Percentiles rank a stretch among this genome's conserved stretches.
phyloP scores from a whole-genome alignment of 2,797 vertebrate genomes.

The Neomorphus geoffroyi region DNA sequence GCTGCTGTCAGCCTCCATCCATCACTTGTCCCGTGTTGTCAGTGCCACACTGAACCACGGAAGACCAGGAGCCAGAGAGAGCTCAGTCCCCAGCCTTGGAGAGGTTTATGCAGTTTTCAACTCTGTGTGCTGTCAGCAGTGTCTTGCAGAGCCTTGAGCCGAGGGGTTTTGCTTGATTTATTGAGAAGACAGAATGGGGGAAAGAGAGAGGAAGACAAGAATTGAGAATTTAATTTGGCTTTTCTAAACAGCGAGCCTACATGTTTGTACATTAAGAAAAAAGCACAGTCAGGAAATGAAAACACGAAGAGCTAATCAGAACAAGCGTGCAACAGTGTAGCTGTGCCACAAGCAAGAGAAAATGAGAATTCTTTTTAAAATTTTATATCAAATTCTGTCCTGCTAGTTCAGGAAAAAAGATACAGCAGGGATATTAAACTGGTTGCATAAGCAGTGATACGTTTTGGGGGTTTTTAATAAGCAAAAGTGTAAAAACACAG shows the following conservation, averaged over 20 bases:
- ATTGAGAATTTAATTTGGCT: neutral
- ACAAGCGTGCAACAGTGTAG: neutral
- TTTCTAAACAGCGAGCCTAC: neutral
- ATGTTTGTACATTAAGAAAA: neutral
- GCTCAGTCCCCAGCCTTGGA: neutral
- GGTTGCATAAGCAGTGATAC: neutral
- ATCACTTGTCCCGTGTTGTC: rapidly evolving
- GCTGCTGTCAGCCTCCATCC: neutral
- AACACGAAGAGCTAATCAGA: neutral
- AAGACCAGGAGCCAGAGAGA: neutral
- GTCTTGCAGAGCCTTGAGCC: neutral
- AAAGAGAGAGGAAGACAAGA: neutral
- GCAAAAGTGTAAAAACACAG: neutral
- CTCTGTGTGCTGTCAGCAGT: neutral
- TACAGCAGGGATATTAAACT: neutral
- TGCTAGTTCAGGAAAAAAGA: neutral
- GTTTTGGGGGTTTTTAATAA: neutral
- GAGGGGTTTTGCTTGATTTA: neutral
- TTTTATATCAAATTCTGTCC: neutral
- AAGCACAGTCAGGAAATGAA: neutral
- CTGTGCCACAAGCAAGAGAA: neutral
- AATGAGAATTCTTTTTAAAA: neutral
- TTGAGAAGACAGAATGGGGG: neutral
- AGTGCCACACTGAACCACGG: neutral
- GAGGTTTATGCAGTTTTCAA: neutral